Conservation (phyloP, 2,888 invertebrate genomes). For the Drosophila villosipedis region DNA sequence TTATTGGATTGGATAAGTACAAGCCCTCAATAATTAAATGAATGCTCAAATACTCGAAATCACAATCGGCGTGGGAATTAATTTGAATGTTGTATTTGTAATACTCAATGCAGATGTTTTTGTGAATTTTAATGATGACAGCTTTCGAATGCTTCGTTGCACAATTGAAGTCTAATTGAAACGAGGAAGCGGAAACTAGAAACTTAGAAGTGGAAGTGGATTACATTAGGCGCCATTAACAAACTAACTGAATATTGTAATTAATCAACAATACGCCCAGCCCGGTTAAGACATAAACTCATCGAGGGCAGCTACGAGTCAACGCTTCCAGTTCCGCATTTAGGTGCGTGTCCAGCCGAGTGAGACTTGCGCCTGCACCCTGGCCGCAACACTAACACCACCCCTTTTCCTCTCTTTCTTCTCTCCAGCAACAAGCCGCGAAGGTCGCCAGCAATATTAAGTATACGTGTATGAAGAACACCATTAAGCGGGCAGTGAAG, state of each 20-base stretch:
- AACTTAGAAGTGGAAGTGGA: slow-evolving; percentile 56
- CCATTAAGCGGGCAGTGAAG: slow-evolving; percentile 63
- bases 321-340: slow-evolving; percentile 69
- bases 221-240: slow-evolving; percentile 72
- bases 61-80: slow-evolving; percentile 37
- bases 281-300: slow-evolving; percentile 24
- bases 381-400: not conserved
- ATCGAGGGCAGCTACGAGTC: slow-evolving; percentile 51
- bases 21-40: slow-evolving; percentile 43
- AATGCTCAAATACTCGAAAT: slow-evolving; percentile 42
- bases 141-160: slow-evolving; percentile 58
- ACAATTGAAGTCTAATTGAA: slow-evolving; percentile 78
- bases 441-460: slow-evolving; percentile 67
- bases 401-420: slow-evolving; percentile 1
- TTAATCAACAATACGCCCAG: slow-evolving; percentile 58
- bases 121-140: slow-evolving; percentile 43
- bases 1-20: slow-evolving; percentile 34
- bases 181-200: slow-evolving; percentile 65
- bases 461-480: slow-evolving; percentile 59
- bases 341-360: slow-evolving; percentile 73
- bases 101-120: slow-evolving; percentile 29
- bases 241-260: slow-evolving; percentile 54
- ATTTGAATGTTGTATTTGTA: slow-evolving; percentile 21
- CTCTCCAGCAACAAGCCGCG: slow-evolving; percentile 1
- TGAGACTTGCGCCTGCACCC: slow-evolving; percentile 40